These are phyloP conservation scores for Macrotis lagotis DNA, from an alignment of 2,113 vertebrate genomes.

Conservation along the genomic window DNA sequence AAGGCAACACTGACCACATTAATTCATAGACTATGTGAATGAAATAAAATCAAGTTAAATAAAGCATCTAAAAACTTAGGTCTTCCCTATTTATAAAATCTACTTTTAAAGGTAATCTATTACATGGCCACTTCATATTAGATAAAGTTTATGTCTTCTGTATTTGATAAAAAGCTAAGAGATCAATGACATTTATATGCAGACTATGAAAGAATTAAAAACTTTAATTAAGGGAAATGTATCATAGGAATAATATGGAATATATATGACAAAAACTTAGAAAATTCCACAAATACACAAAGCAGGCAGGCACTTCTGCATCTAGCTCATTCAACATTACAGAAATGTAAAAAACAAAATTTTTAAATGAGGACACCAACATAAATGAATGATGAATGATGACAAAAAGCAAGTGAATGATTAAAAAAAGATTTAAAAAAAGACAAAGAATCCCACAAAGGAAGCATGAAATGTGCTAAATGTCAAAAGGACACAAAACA, in stretches of 20 bases:
- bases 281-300: neutral
- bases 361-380: neutral
- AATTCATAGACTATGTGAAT: neutral
- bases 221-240: neutral
- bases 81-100: neutral
- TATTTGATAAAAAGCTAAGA: neutral
- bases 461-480: neutral
- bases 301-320: neutral
- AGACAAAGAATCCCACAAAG: neutral
- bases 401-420: neutral
- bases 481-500: neutral
- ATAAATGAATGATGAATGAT: neutral
- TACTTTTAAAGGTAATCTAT: neutral
- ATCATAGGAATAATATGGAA: neutral
- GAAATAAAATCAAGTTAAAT: neutral
- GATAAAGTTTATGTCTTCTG: neutral
- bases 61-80: neutral
- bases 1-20: neutral
- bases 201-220: neutral
- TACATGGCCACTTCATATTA: neutral
- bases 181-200: neutral
- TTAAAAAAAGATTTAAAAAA: neutral
- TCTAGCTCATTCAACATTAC: neutral
- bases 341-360: neutral
- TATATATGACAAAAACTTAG: neutral